Base-by-base conservation (phyloP, 2,113 vertebrate genomes). In the Xenotilapia leptura region DNA sequence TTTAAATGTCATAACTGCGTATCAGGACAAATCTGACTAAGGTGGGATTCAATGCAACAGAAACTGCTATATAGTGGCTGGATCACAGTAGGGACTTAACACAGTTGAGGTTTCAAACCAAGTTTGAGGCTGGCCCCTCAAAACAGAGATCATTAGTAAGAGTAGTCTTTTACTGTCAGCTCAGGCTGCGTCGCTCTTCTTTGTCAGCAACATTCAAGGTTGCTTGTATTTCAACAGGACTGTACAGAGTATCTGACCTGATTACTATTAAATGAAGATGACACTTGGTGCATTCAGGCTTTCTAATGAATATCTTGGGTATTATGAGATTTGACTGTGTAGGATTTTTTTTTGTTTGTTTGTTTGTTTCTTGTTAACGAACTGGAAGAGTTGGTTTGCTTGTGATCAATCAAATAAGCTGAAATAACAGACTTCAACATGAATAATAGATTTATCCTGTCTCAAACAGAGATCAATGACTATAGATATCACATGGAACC, bases 91-190 rank as follows among this genome's bases (percentile, higher is more conserved):
- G 70, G 70, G 84, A 80, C 23, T 87, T 14, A 47, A 49, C 14
- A 28, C 14, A 47, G 70, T 38, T 19, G 75, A 77, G 53, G 83
- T 33, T 87, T 62, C 8, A 86, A 80, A 83, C 4, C 42, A 51
- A 73, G 14, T 85, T 91, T 92, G 93, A 93, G 95, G 95, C 95
- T 93, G 94, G 95, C 62, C 90, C 94, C 92, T 96, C 91, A 92
- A 91, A 91, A 86, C 51, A 8, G 42, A 13, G 70, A n/a, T 45
- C 21, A 81, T 42, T 42, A 49, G 42, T 19, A 62, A 17, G 75
- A 88, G 17, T 80, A 38, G 83, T 54, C 31, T 28, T 49, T 90
- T 70, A 88, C 77, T 19, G 31, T 81, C 79, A 33, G 58, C 87
- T 91, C 89, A 86, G 90, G 85, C 92, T 58, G 82, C 55, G 47